phyloP scores from a whole-genome alignment of 1,140 invertebrate genomes.

The Pseudobourletiella spinata region DNA sequence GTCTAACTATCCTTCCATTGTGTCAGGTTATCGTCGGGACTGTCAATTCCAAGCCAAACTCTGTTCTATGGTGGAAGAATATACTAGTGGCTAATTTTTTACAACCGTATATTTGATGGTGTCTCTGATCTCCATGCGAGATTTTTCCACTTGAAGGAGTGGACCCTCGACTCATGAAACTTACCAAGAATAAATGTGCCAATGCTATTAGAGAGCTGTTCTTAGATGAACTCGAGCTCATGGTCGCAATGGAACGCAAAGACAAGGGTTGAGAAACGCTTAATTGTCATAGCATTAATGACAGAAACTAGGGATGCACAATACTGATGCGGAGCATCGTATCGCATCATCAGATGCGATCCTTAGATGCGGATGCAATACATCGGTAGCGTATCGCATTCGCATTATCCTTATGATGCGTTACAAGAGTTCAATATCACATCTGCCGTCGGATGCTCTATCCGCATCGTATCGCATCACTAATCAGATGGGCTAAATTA shows the following conservation, averaged over 20 bases:
- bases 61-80: background rate
- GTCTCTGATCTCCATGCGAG: background rate
- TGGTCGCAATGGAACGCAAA: background rate
- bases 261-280: background rate
- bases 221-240: background rate
- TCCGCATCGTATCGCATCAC: too few species aligned
- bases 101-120: background rate
- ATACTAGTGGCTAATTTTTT: background rate
- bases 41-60: slow-evolving; percentile 2
- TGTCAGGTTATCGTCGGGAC: background rate
- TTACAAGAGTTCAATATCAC: too few species aligned
- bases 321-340: too few species aligned
- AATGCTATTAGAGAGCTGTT: background rate
- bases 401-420: too few species aligned
- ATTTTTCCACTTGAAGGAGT: background rate
- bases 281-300: background rate
- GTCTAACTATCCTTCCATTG: background rate
- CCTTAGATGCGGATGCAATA: too few species aligned
- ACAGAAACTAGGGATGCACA: too few species aligned
- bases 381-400: too few species aligned
- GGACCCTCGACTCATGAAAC: background rate
- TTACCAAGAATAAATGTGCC: background rate
- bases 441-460: too few species aligned
- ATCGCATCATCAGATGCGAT: too few species aligned
- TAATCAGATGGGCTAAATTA: too few species aligned